Evolutionary conservation across 2,888 invertebrate species (phyloP).

Genomic region (Eupithecia tripunctaria): DNA sequence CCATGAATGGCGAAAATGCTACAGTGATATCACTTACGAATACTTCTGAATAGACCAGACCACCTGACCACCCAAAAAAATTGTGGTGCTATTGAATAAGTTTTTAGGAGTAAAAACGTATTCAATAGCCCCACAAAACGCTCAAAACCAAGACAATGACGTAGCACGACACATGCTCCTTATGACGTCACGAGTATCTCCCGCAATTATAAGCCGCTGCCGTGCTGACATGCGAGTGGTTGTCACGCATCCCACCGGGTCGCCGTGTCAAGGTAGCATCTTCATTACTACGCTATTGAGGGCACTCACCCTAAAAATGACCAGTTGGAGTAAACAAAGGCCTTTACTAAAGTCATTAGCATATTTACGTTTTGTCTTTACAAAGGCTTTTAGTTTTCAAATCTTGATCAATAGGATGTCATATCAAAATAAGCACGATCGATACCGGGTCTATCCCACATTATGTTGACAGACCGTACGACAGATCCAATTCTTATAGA

Average conservation of each 20-base stretch:
- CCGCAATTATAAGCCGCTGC: slow-evolving; percentile 46
- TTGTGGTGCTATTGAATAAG: too few species aligned
- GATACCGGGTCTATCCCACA: too few species aligned
- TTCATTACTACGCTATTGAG: slow-evolving; percentile 29
- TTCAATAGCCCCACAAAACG: neutral
- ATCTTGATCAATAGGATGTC: too few species aligned
- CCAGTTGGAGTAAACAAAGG: slow-evolving; percentile 8
- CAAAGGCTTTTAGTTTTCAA: too few species aligned
- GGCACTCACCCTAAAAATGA: slow-evolving; percentile 17
- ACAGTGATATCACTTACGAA: too few species aligned
- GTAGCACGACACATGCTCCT: slow-evolving; percentile 39
- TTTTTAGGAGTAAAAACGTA: neutral
- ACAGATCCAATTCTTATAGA: too few species aligned
- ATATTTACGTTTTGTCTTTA: too few species aligned
- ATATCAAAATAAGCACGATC: too few species aligned
- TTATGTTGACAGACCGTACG: too few species aligned
- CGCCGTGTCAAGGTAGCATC: slow-evolving; percentile 47
- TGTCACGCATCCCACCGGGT: slow-evolving; percentile 64
- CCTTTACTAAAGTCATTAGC: too few species aligned
- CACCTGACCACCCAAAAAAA: too few species aligned
- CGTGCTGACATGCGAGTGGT: slow-evolving; percentile 64
- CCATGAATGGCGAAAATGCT: too few species aligned
- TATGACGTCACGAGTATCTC: slow-evolving; percentile 45
- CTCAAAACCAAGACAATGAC: slow-evolving; percentile 23
- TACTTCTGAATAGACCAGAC: neutral